Evolutionary conservation across 2,888 invertebrate genomes (phyloP).

Genomic region (Podabrus alpinus): DNA sequence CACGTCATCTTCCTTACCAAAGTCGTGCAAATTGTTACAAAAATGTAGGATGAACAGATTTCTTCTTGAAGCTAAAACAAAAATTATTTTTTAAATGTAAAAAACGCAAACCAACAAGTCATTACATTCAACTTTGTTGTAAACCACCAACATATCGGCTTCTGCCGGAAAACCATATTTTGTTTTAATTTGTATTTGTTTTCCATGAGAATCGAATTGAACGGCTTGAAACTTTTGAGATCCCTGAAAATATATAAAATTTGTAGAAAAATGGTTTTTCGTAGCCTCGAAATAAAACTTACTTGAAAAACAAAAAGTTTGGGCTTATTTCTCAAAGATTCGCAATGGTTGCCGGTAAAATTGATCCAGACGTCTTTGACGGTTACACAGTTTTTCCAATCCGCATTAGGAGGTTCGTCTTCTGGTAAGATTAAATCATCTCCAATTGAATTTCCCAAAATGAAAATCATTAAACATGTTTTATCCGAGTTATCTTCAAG

Average conservation of each 20-base stretch:
- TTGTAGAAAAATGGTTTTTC: no score
- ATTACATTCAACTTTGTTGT: conserved; percentile 26
- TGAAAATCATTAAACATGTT: conserved; percentile 42
- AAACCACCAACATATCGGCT: conserved; percentile 38
- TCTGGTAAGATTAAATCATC: conserved; percentile 31
- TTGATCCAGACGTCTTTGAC: conserved; percentile 40
- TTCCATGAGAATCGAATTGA: no score
- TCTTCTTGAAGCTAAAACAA: background rate
- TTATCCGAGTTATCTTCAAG: conserved; percentile 27
- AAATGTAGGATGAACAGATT: conserved; percentile 38
- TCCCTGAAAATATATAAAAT: background rate
- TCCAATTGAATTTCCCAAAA: conserved; percentile 33
- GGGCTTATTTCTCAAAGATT: conserved; percentile 45
- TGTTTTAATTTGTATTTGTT: background rate
- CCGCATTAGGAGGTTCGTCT: conserved; percentile 10
- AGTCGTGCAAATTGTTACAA: conserved; percentile 38
- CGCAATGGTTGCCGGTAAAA: conserved; percentile 43
- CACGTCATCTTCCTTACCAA: conserved; percentile 43
- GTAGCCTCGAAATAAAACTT: conserved; percentile 5
- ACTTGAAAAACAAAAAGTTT: conserved; percentile 51
- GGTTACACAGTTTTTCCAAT: conserved; percentile 2
- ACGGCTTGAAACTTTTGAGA: background rate
- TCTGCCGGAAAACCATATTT: conserved; percentile 36
- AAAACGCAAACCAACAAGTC: no score
- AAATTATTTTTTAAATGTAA: no score